phyloP scores from a whole-genome alignment of 1,140 invertebrate species.

The Calephelis nemesis region DNA sequence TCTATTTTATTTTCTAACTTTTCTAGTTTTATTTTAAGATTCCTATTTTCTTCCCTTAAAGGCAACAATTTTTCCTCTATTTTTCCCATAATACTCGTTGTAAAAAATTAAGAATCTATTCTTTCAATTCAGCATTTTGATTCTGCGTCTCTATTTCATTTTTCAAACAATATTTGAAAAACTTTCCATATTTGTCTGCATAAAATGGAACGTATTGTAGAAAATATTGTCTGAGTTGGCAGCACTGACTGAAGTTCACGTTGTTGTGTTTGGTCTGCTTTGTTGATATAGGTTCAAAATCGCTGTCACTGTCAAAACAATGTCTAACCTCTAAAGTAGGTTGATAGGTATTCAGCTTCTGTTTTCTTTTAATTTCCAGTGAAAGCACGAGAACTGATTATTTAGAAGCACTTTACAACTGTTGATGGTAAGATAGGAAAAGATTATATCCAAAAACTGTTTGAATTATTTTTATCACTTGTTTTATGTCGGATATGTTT shows the following conservation, averaged over 20 bases:
- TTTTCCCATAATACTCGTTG: no score
- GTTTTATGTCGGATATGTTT: not conserved
- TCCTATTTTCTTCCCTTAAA: no score
- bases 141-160: constrained; percentile 31
- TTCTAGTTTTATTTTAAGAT: no score
- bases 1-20: constrained; percentile 14
- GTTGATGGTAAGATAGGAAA: not conserved
- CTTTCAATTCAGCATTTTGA: constrained; percentile 28
- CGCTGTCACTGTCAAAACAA: no score
- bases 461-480: not conserved
- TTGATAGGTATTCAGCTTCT: not conserved
- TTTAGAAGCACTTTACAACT: not conserved
- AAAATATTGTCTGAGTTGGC: no score
- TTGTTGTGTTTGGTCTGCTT: no score
- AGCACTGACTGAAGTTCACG: no score
- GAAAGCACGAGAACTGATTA: not conserved
- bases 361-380: not conserved
- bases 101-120: no score
- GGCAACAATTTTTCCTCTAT: no score
- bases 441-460: not conserved
- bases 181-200: constrained; percentile 25
- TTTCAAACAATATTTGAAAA: no score
- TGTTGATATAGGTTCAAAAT: no score
- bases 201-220: constrained; percentile 14
- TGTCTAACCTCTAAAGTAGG: no score